phyloP scores from a whole-genome alignment of 2,888 invertebrate species.

The Darwinula stevensoni region DNA sequence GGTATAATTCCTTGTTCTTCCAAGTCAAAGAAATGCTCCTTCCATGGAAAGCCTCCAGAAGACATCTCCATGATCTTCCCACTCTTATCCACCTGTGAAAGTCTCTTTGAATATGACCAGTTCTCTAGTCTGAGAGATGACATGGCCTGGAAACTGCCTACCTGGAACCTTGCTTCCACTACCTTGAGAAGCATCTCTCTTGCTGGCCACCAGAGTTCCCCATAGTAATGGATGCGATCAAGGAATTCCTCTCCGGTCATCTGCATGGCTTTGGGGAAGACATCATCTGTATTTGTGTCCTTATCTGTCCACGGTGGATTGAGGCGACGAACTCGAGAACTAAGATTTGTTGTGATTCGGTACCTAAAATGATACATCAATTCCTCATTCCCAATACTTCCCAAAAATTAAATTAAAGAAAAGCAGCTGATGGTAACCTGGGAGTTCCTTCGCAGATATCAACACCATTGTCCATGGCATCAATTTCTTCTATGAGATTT shows the following conservation, averaged over 20 bases:
- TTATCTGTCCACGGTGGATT: conserved; percentile 51
- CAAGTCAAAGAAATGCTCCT: conserved; percentile 49
- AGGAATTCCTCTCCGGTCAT: conserved; percentile 49
- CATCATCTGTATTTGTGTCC: conserved; percentile 19
- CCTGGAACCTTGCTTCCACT: conserved; percentile 27
- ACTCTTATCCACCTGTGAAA: conserved; percentile 33
- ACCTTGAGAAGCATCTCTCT: conserved; percentile 40
- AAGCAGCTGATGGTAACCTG: conserved; percentile 5
- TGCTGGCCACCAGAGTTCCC: conserved; percentile 59
- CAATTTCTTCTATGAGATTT: conserved; percentile 73
- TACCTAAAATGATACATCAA: no score
- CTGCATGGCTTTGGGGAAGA: conserved; percentile 45
- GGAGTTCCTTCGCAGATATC: conserved; percentile 29
- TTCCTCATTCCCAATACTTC: no score
- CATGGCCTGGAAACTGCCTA: conserved; percentile 8
- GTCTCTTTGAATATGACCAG: no score
- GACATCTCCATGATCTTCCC: conserved; percentile 51
- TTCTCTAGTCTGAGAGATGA: no score
- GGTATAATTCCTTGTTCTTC: conserved; percentile 43
- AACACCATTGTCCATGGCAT: no score
- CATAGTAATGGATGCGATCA: conserved; percentile 27
- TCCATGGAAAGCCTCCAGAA: conserved; percentile 49
- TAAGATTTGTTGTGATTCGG: conserved; percentile 43
- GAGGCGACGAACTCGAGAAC: conserved; percentile 37
- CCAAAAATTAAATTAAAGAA: no score